Conservation (phyloP, 2,113 vertebrate species). For the Semnornis frantzii region DNA sequence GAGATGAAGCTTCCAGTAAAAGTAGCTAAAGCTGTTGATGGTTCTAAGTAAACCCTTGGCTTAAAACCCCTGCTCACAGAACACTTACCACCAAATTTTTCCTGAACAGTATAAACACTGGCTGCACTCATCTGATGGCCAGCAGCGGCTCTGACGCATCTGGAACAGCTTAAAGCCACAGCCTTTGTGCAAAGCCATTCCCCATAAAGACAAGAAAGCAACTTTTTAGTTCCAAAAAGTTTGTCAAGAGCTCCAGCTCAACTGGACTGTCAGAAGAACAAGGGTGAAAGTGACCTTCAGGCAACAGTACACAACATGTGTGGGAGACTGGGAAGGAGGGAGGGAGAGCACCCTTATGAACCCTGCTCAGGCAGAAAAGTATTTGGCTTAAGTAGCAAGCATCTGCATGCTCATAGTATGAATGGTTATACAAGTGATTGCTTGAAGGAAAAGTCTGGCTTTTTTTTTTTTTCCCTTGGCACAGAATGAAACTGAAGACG, state of each 20-base stretch:
- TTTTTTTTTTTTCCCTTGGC: conserved; percentile 9
- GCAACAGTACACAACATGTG: fast-evolving
- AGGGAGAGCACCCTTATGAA: background rate
- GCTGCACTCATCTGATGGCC: background rate
- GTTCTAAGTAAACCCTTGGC: background rate
- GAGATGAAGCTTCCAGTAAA: background rate
- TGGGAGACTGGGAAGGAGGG: background rate
- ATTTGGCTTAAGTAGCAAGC: background rate
- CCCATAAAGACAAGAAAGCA: background rate
- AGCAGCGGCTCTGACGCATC: background rate
- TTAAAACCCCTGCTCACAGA: background rate
- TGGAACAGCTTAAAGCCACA: background rate
- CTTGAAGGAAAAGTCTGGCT: conserved; percentile 12
- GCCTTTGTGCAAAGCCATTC: background rate
- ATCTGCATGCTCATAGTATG: fast-evolving
- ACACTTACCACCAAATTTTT: background rate
- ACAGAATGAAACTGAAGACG: conserved; percentile 21
- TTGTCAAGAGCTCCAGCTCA: background rate
- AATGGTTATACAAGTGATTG: background rate
- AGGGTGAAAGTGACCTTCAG: background rate
- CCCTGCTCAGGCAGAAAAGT: background rate
- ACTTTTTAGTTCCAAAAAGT: background rate
- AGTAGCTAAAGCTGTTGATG: background rate
- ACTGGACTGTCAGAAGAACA: background rate
- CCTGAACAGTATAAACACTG: conserved; percentile 2